Evolutionary conservation across 1,140 invertebrate species (phyloP).

Genomic region (Nomia melanderi): DNA sequence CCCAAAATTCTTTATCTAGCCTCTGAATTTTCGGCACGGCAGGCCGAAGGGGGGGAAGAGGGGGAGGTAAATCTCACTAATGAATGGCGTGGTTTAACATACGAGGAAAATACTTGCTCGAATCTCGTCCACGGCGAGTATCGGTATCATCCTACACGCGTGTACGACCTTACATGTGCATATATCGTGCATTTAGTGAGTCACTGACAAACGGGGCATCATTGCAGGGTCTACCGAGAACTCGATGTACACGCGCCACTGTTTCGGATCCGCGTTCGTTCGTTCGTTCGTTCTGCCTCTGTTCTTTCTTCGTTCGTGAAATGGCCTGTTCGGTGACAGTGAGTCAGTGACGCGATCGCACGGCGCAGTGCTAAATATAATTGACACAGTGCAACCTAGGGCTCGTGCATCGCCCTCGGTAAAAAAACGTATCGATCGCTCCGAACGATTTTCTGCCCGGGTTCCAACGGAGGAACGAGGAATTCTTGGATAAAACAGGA

Average conservation of each 20-base stretch:
- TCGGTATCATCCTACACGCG: constrained; percentile 35
- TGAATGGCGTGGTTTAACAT: constrained; percentile 30
- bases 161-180: constrained; percentile 26
- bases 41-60: too few relatives aligned
- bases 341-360: constrained; percentile 58
- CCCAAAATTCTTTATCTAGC: too few relatives aligned
- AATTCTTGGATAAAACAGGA: background rate
- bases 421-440: background rate
- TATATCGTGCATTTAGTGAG: constrained; percentile 63
- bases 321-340: constrained; percentile 30
- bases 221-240: constrained; percentile 42
- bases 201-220: constrained; percentile 60
- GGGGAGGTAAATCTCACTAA: background rate
- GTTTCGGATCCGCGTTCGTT: too few relatives aligned
- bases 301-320: constrained; percentile 21
- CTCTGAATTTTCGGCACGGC: too few relatives aligned
- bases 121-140: constrained; percentile 28
- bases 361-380: constrained; percentile 63
- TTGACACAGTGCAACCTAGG: constrained; percentile 55
- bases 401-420: background rate
- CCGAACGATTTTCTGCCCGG: background rate
- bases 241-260: constrained; percentile 44
- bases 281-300: too few relatives aligned
- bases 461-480: background rate
- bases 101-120: constrained; percentile 19